Evolutionary conservation across 2,797 vertebrate species (phyloP).

Genomic region (Helarctos malayanus): DNA sequence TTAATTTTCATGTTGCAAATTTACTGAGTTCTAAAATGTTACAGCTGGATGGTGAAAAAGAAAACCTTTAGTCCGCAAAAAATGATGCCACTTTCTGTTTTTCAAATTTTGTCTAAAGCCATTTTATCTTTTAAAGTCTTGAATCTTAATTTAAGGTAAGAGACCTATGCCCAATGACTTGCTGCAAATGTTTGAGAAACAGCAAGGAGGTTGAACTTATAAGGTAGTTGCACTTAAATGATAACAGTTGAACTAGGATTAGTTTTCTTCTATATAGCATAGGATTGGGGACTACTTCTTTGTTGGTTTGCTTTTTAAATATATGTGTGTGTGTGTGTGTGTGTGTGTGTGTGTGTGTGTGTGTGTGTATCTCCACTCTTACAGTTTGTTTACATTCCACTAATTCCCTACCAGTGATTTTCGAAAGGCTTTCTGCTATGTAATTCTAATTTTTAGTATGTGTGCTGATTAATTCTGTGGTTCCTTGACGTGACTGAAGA

Average conservation of each 20-base stretch:
- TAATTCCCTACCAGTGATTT: not conserved
- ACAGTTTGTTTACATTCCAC: not conserved
- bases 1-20: slow-evolving; percentile 84
- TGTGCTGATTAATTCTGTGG: slow-evolving; percentile 11
- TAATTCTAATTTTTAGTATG: slow-evolving; percentile 49
- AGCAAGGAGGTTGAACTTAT: not conserved
- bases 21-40: slow-evolving; percentile 63
- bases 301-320: not conserved
- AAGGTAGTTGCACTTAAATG: not conserved
- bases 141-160: not conserved
- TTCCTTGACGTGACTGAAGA: slow-evolving; percentile 46
- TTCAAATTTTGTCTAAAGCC: not conserved
- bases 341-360: not conserved
- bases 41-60: slow-evolving; percentile 59
- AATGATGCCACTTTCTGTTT: not conserved
- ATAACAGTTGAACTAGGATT: not conserved
- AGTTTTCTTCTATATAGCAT: not conserved
- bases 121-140: slow-evolving; percentile 52
- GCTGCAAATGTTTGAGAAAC: not conserved
- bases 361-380: not conserved
- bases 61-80: not conserved
- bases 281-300: not conserved
- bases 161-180: not conserved
- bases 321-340: too few species aligned
- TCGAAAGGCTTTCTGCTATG: not conserved